Conservation (phyloP, 2,113 vertebrate species). For the Chionomys nivalis region DNA sequence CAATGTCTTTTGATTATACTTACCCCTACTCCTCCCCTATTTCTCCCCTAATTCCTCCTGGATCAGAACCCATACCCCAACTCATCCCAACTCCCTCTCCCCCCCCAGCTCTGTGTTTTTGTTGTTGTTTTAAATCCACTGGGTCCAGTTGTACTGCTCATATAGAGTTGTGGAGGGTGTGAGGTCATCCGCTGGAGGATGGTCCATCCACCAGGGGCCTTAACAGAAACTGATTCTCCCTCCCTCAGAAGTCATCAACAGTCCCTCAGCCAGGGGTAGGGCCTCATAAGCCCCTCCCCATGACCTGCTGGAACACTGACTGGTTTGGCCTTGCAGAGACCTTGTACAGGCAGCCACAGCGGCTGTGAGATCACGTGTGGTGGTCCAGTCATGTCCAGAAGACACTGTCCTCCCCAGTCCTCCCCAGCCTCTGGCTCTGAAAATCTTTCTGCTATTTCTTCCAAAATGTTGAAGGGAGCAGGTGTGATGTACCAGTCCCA, state of each 20-base stretch:
- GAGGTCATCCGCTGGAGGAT: neutral
- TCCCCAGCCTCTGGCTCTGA: neutral
- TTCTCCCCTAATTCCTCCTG: neutral
- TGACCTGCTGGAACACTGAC: neutral
- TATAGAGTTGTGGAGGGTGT: neutral
- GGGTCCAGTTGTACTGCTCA: neutral
- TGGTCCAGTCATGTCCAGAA: neutral
- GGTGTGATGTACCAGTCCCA: neutral
- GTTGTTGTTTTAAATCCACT: neutral
- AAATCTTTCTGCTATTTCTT: neutral
- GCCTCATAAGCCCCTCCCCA: neutral
- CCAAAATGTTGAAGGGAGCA: neutral
- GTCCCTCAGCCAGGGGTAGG: neutral
- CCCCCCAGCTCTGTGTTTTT: neutral
- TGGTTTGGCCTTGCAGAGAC: neutral
- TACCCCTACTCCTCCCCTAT: neutral
- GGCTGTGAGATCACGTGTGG: neutral
- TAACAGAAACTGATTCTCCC: neutral
- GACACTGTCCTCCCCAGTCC: neutral
- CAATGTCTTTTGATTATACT: neutral
- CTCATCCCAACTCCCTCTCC: neutral
- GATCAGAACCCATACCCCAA: neutral
- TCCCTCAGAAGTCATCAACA: neutral
- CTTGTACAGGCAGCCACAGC: neutral
- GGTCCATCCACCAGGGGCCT: neutral